Evolutionary conservation across 1,140 invertebrate species (phyloP), one percentile per base, ranked within the genome.

Genomic region (Hestina assimilis): DNA sequence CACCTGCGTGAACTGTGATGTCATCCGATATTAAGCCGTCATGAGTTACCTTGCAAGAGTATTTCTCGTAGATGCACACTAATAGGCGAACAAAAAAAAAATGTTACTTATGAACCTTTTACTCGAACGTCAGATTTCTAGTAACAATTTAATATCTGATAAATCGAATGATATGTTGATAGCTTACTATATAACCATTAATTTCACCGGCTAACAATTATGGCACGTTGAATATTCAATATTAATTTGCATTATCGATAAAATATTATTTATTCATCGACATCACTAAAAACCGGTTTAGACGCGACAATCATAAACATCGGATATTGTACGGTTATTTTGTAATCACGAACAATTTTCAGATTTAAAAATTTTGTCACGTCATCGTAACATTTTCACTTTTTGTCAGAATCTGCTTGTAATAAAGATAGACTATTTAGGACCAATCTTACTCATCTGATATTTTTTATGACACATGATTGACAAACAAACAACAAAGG

Each of bases 201-300:
- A 69, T 69, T 69, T 69, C 63, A 64, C 67, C 59, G 59, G 40
- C 53, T 66, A 67, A 77, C 72, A 76, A 75, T 78, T 78, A 74
- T 56, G 53, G 28, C 51, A 19, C 66, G 67, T 70, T 75, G 68
- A 69, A 75, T 74, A 73, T 80, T 72, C 67, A 75, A 70, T 59
- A 73, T 70, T 61, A 75, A 72, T 77, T 73, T 67, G 48, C 66
- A 66, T 62, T 62, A 75, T 75, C 77, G 75, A 75, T 63, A 73
- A 74, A 62, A 58, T 69, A 69, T 57, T 51, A n/a, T n/a, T n/a
- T n/a, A n/a, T n/a, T n/a, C n/a, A n/a, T n/a, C n/a, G 57, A 54
- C 69, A 46, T 69, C 69, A 72, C 66, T 69, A 59, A 14, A 53
- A 66, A 71, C 69, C 64, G 58, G 68, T 70, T 57, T 54, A 17